Base-by-base conservation (phyloP, 2,888 invertebrate genomes). In the Branchellion lobata region DNA sequence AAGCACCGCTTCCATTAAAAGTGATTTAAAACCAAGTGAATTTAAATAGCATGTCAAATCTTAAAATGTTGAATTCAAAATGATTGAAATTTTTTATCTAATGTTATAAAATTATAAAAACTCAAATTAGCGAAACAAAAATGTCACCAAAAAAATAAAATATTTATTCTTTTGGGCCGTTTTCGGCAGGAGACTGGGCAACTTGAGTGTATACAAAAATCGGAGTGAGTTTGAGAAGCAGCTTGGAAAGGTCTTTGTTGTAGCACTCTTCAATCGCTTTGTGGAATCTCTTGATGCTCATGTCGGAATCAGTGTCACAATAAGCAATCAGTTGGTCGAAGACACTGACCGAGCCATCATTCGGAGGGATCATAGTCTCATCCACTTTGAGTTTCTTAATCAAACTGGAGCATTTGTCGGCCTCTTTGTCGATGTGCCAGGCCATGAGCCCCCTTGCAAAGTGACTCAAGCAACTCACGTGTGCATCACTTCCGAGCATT, bases 171-270 rank as follows among this genome's bases (percentile, higher is more conserved):
- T 5, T 40, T 5, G 5, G 40, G 40, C 40, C 14, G 5, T 57
- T n/a, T 8, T 57, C 61, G 21, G 61, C 11, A 14, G 61, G 11
- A 57, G 8, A 5, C 24, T 57, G 61, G n/a, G 21, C n/a, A 5
- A 57, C 14, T 8, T 61, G 65, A 21, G 34, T 21, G 33, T 77
- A 77, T 21, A 65, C 61, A 29, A 77, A 77, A 24, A 77, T 65
- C 1, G 77, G 77, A 8, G 65, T 77, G n/a, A 77, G 65, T 77
- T 77, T 77, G 2, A 77, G n/a, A 33, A 77, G 34, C 21, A 57
- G 27, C 21, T 77, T n/a, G 36, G 31, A 0, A 5, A 34, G 33
- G n/a, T 77, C 65, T 65, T 1, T 24, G 14, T n/a, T 33, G 14
- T 61, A 53, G 29, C 33, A 29, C 0, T 57, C 24, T 1, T 77